Base-by-base conservation (phyloP, 2,797 vertebrate species). In the Notoglanidium macrostoma region DNA sequence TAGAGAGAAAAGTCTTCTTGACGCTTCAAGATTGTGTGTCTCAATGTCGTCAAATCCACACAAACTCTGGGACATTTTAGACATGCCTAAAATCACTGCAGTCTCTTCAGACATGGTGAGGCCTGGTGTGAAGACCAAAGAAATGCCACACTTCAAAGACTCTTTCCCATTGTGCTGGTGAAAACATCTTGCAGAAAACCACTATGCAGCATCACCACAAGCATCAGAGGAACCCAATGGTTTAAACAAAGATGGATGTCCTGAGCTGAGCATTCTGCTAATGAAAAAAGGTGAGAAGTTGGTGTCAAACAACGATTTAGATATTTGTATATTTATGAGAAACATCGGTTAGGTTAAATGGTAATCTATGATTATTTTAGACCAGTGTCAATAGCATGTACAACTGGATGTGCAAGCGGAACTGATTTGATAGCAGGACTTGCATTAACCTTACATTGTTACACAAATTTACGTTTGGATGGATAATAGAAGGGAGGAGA, bases 61-160 rank as follows among this genome's bases (percentile, higher is more conserved):
- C 0, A 17, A 74, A 35, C 74, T 87, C 83, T 46, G 78, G 85
- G 85, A 83, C 57, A 1, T 89, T 89, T 89, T 88, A 85, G 80
- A 88, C 81, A 87, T 17, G 79, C 49, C 54, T 54, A 59, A 59
- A 83, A 70, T 72, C 84, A 73, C 29, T 40, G 55, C 81, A 76
- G 78, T 3, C 23, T 51, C 82, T 87, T 87, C 40, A 78, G 77
- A 85, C 70, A 80, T 35, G 54, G 74, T 82, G 73, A 87, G 61
- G 84, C 81, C 85, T 61, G 68, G 85, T 90, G 87, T 89, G 86
- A 91, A 84, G 82, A 89, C 89, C 90, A 91, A 90, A 91, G 85
- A 88, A 79, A 88, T 26, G 29, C 55, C 21, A 85, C 29, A 88
- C 89, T 87, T 91, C 90, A 91, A 90, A 91, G 89, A 79, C n/a